A percentile compares a stretch with the other conserved stretches of the same genome.
Conservation (phyloP, 2,797 vertebrate species). For the Lepus oiostolus region DNA sequence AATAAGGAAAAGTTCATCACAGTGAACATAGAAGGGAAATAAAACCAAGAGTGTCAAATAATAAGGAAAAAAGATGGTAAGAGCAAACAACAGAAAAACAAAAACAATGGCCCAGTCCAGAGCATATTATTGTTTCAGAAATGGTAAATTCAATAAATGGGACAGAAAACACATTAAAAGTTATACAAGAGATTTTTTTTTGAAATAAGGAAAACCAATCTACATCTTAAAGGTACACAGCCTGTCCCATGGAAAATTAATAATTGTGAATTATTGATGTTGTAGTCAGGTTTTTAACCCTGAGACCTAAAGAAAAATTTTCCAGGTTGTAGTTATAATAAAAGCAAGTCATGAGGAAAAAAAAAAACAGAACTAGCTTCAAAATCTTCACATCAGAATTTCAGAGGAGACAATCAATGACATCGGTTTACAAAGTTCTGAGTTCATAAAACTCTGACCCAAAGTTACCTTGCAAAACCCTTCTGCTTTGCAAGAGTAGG, state of each 20-base stretch:
- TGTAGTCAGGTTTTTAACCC: neutral
- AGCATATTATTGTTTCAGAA: constrained; percentile 23
- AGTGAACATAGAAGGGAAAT: neutral
- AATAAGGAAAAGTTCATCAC: neutral
- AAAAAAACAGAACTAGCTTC: neutral
- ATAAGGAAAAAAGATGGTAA: neutral
- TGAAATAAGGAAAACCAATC: constrained; percentile 20
- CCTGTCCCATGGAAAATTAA: constrained; percentile 19
- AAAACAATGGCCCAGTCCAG: neutral
- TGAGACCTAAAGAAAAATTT: neutral
- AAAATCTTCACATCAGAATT: neutral
- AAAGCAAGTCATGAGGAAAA: neutral
- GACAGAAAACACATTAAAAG: constrained; percentile 42
- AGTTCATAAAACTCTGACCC: constrained; percentile 41
- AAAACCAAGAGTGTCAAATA: neutral
- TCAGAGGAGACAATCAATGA: neutral
- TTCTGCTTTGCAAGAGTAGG: neutral
- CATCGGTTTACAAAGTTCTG: neutral
- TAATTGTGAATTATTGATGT: constrained; percentile 41
- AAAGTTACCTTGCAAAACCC: neutral
- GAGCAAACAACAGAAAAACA: neutral
- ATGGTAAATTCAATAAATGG: constrained; percentile 30
- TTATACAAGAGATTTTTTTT: constrained; percentile 8
- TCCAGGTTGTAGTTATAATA: neutral
- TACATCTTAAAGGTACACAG: neutral